phyloP scores from a whole-genome alignment of 2,797 vertebrate genomes.

The Oryzias dopingdopingensis region DNA sequence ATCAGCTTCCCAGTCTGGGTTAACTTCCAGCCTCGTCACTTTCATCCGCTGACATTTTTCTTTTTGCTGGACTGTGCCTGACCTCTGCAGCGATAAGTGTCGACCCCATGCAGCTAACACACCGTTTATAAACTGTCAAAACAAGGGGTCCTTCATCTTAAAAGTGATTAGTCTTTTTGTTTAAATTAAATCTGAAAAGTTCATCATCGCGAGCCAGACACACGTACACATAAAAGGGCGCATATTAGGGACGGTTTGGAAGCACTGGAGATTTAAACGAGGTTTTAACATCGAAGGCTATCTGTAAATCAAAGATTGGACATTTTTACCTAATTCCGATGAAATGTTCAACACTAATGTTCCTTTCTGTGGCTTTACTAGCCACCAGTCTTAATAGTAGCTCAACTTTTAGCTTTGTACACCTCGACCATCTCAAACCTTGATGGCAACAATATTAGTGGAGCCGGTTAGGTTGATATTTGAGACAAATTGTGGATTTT shows the following conservation, averaged over 20 bases:
- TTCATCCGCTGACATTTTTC: constrained; percentile 37
- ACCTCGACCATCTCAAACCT: constrained; percentile 47
- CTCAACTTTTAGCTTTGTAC: constrained; percentile 66
- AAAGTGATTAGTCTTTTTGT: constrained; percentile 56
- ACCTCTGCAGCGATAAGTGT: constrained; percentile 37
- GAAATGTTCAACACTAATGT: constrained; percentile 32
- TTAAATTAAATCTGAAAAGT: constrained; percentile 64
- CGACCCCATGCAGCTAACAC: constrained; percentile 37
- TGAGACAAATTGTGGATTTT: constrained; percentile 6
- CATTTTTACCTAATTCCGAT: constrained; percentile 55
- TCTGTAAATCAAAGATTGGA: constrained; percentile 59
- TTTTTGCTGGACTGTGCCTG: constrained; percentile 44
- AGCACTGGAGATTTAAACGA: constrained; percentile 59
- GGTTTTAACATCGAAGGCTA: constrained; percentile 36
- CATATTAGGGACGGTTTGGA: constrained; percentile 66
- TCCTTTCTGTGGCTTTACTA: constrained; percentile 41
- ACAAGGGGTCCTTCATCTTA: constrained; percentile 23
- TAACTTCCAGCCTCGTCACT: constrained; percentile 42
- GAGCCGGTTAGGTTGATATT: neutral
- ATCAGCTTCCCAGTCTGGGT: constrained; percentile 54
- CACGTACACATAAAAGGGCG: constrained; percentile 45
- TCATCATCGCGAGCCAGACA: constrained; percentile 59
- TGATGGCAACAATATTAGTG: constrained; percentile 43
- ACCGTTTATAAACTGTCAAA: constrained; percentile 49
- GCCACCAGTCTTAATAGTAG: constrained; percentile 14